These are phyloP conservation scores for Doris montereyensis DNA, from an alignment of 2,888 invertebrate species.

Conservation along the genomic window DNA sequence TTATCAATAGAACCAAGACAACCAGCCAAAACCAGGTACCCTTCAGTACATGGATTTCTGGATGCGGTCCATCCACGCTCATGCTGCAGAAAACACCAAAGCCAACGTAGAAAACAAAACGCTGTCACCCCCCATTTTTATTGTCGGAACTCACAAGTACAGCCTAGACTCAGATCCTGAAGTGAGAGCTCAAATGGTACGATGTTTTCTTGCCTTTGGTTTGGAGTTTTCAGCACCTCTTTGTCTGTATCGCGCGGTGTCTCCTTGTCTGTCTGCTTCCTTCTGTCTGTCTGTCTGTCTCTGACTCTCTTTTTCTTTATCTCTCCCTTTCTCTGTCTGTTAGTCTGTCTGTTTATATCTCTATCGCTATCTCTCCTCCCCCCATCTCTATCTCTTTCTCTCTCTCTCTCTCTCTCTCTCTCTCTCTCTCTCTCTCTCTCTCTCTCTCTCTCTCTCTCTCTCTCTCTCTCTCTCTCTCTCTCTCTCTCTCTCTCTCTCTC, in stretches of 20 bases:
- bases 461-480: background rate
- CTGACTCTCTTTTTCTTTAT: background rate
- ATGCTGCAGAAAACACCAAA: slow-evolving; percentile 63
- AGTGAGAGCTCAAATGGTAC: slow-evolving; percentile 51
- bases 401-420: background rate
- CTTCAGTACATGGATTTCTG: slow-evolving; percentile 70
- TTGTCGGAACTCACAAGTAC: slow-evolving; percentile 72
- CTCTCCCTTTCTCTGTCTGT: background rate
- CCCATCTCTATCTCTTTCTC: background rate
- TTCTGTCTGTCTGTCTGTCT: background rate
- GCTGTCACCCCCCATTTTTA: slow-evolving; percentile 71
- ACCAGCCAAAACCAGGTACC: too few species aligned
- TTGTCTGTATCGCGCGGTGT: background rate
- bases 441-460: background rate
- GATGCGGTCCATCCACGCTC: slow-evolving; percentile 69
- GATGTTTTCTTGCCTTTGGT: too few species aligned
- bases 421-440: background rate
- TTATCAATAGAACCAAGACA: too few species aligned
- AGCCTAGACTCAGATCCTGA: slow-evolving; percentile 62
- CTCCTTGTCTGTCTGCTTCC: background rate
- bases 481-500: background rate
- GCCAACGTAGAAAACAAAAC: slow-evolving; percentile 55
- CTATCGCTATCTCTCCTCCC: background rate
- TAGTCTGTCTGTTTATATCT: background rate
- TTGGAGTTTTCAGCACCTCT: too few species aligned